These are phyloP conservation scores for Halcyon badia DNA, from an alignment of 2,797 vertebrate species.

Conservation along the genomic window DNA sequence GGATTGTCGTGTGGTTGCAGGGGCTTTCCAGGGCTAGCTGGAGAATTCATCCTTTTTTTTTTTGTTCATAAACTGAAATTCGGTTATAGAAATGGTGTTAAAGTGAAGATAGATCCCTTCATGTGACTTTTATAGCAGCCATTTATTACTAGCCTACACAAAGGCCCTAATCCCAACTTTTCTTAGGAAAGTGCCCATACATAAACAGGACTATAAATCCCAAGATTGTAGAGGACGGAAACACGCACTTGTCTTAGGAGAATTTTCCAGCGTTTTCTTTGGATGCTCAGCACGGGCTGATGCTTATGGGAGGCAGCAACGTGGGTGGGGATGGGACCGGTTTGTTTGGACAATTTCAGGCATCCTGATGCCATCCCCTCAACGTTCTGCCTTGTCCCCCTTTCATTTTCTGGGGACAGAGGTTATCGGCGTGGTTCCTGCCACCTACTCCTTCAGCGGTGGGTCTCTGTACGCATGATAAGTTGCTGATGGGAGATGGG, in stretches of 20 bases:
- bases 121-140: not conserved
- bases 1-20: accelerated
- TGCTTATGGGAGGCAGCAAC: not conserved
- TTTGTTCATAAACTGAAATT: not conserved
- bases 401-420: not conserved
- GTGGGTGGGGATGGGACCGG: not conserved
- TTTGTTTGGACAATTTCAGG: accelerated
- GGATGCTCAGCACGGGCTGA: not conserved
- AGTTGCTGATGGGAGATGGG: not conserved
- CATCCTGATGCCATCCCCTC: not conserved
- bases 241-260: accelerated
- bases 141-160: not conserved
- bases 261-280: not conserved
- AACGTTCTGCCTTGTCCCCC: accelerated
- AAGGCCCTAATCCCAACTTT: not conserved
- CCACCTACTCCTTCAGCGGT: accelerated
- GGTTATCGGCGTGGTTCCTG: accelerated
- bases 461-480: accelerated
- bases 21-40: not conserved
- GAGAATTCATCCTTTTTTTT: not conserved
- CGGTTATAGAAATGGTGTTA: not conserved
- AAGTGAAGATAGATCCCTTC: not conserved
- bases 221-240: not conserved
- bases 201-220: not conserved
- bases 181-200: not conserved